Percentiles rank a stretch among this genome's conserved stretches.
These are phyloP conservation scores for Diarsia rubi DNA, from an alignment of 2,888 invertebrate genomes.

Conservation along the genomic window DNA sequence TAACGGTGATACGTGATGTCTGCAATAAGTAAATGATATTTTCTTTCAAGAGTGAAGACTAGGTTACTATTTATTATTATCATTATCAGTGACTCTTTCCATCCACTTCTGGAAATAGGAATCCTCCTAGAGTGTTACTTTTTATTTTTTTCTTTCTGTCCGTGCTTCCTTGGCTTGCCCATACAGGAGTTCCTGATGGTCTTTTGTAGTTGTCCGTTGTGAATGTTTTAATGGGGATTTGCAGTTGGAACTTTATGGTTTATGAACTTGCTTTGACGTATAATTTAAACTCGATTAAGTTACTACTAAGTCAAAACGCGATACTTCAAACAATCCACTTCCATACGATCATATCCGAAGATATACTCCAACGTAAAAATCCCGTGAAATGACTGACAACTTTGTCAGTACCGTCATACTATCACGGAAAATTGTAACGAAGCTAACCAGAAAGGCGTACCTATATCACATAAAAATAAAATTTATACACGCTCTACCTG, in stretches of 20 bases:
- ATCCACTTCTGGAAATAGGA: not conserved
- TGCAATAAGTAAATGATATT: not conserved
- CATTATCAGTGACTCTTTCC: not conserved
- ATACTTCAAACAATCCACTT: conserved; percentile 1
- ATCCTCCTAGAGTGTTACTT: too few species aligned
- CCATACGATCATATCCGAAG: not conserved
- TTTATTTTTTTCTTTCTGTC: not conserved
- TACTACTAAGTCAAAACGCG: not conserved
- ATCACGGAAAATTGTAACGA: conserved; percentile 68
- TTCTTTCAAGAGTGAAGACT: not conserved
- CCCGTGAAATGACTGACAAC: conserved; percentile 55
- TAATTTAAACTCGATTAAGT: not conserved
- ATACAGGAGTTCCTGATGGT: not conserved
- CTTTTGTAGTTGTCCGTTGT: not conserved
- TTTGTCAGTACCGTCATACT: conserved; percentile 68
- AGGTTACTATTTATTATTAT: not conserved
- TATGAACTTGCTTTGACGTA: not conserved
- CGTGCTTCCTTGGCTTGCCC: not conserved
- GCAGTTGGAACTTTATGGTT: not conserved
- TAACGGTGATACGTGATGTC: not conserved
- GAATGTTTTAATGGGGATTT: not conserved
- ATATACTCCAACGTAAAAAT: conserved; percentile 32
- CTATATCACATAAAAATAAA: conserved; percentile 79
- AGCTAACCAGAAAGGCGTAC: conserved; percentile 70
- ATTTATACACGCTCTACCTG: conserved; percentile 80